phyloP scores from a whole-genome alignment of 2,797 vertebrate species.

The Telmatherina bonti region DNA sequence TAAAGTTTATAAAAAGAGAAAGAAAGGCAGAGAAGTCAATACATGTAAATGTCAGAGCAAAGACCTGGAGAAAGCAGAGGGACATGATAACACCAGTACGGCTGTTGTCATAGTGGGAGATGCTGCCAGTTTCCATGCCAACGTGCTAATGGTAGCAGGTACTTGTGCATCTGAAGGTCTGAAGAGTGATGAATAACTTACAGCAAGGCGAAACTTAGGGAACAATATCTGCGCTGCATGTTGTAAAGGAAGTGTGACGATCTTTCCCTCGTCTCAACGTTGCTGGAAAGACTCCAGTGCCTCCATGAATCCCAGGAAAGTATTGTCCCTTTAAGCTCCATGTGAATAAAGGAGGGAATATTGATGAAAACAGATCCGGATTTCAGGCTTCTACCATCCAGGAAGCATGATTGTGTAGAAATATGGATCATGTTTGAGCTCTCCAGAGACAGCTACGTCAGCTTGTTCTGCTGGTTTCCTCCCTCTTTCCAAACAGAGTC shows the following conservation, averaged over 20 bases:
- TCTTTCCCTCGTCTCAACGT: conserved; percentile 5
- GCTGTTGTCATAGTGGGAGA: conserved; percentile 41
- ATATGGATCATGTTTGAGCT: conserved; percentile 9
- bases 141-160: conserved; percentile 42
- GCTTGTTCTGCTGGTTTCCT: background rate
- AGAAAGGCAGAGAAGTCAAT: conserved; percentile 1
- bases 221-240: conserved; percentile 1
- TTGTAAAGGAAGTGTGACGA: conserved; percentile 15
- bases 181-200: conserved; percentile 53
- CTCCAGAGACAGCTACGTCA: background rate
- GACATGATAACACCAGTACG: conserved; percentile 37
- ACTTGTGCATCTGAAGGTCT: conserved; percentile 30
- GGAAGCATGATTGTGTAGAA: conserved; percentile 3
- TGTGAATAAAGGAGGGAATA: conserved; percentile 28
- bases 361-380: conserved; percentile 50
- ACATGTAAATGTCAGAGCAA: conserved; percentile 12
- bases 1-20: background rate
- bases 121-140: conserved; percentile 75
- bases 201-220: conserved; percentile 27
- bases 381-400: conserved; percentile 2
- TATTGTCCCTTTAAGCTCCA: conserved; percentile 59
- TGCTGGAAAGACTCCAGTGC: conserved; percentile 18
- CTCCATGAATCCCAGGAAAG: conserved; percentile 35
- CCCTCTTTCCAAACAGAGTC: conserved; percentile 16
- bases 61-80: conserved; percentile 13